These are phyloP conservation scores for Rhea americana DNA, from an alignment of 2,113 vertebrate genomes.

Conservation along the genomic window DNA sequence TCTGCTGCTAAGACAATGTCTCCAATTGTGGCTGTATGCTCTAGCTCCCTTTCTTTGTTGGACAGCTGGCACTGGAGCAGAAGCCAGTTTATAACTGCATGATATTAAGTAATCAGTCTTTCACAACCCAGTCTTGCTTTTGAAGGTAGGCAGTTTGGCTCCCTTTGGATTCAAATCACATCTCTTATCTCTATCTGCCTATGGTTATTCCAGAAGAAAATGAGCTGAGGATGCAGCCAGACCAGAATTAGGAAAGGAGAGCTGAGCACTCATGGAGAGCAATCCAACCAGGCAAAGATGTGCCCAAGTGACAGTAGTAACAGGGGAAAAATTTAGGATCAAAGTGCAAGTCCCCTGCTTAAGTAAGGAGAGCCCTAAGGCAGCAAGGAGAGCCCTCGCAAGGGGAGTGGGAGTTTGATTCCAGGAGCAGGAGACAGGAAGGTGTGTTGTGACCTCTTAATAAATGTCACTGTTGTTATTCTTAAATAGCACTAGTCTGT, in stretches of 20 bases:
- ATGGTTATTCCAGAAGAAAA: not conserved
- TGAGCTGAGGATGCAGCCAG: not conserved
- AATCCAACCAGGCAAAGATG: not conserved
- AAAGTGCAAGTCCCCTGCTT: not conserved
- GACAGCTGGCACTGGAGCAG: not conserved
- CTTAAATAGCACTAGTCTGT: not conserved
- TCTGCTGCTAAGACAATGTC: not conserved
- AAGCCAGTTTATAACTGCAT: accelerated
- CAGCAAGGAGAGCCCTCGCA: not conserved
- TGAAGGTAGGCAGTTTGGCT: not conserved
- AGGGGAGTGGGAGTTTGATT: not conserved
- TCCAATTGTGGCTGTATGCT: not conserved
- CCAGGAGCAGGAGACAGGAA: not conserved
- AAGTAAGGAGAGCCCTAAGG: not conserved
- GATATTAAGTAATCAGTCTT: too few relatives aligned
- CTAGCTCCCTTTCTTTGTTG: not conserved
- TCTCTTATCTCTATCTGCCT: not conserved
- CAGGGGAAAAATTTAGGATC: not conserved
- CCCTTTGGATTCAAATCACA: not conserved
- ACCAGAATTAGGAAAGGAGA: not conserved
- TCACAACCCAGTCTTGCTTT: not conserved
- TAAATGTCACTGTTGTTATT: accelerated
- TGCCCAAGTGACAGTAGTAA: not conserved
- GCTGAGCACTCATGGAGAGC: accelerated
- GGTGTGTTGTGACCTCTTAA: not conserved